Base-by-base conservation (phyloP, 1,140 invertebrate genomes). In the Habropoda laboriosa region DNA sequence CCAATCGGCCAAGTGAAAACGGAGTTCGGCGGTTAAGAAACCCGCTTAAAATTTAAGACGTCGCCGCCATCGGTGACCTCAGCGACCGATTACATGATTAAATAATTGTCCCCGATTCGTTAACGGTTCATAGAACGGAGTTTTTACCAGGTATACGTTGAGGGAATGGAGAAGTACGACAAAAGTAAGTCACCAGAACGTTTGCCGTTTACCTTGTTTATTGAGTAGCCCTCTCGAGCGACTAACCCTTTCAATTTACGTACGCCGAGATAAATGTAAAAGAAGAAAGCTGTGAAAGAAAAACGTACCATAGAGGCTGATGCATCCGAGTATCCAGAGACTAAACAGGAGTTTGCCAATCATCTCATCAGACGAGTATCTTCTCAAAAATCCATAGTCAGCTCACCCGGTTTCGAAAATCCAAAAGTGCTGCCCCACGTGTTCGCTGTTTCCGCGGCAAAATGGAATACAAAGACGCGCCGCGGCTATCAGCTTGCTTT, bases 321-420 rank as follows among this genome's bases (percentile, higher is more conserved):
- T 87, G 87, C 91, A 91, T 81, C 87, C 76, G 71, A 92, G 81
- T 86, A 92, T 91, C 88, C 88, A 93, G 81, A 92, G 82, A 74
- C 87, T 81, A 57, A 91, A 81, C 18, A 90, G 53, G 74, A 90
- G 64, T 90, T 91, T 92, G 88, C 86, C 88, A 73, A 90, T 90
- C 92, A 93, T 93, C 89, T 90, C 92, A 92, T 84, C 85, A 67
- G 77, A 85, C 78, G 49, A 87, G 45, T 35, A n/a, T 88, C 71
- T 82, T 57, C 53, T 88, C 83, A 91, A 86, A 88, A 84, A 63
- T 88, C 81, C 86, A 88, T 86, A 74, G 81, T 79, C 63, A 55
- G 66, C 38, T 24, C 38, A 38, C 47, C 64, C 45, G 21, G n/a
- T n/a, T 57, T 68, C 40, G 49, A 76, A 51, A 63, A 75, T 70